phyloP scores from a whole-genome alignment of 2,888 invertebrate genomes.

The Drosophila suboccidentalis region DNA sequence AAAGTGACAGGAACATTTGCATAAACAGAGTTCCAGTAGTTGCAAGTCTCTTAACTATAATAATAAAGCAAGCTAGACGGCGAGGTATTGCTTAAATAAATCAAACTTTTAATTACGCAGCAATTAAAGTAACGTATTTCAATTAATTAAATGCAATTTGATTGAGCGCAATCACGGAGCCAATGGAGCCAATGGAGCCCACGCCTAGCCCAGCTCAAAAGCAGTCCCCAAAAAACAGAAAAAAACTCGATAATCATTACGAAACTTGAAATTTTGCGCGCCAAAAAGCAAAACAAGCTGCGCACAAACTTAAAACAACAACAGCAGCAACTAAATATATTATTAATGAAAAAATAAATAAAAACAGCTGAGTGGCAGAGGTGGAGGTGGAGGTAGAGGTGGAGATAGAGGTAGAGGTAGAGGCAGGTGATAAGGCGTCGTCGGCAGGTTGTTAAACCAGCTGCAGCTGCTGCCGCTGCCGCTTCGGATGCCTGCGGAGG shows the following conservation, averaged over 20 bases:
- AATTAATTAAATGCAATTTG: constrained; percentile 77
- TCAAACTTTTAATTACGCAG: constrained; percentile 78
- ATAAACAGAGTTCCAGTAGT: constrained; percentile 39
- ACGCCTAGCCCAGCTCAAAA: constrained; percentile 36
- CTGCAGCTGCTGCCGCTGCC: constrained; percentile 45
- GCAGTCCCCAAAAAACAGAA: constrained; percentile 3
- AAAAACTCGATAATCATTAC: constrained; percentile 51
- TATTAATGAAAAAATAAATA: constrained; percentile 37
- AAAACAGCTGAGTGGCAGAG: constrained; percentile 38
- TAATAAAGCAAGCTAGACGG: background rate
- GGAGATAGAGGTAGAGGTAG: constrained; percentile 38
- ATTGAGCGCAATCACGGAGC: constrained; percentile 45
- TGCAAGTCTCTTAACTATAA: constrained; percentile 4
- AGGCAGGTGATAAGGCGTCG: constrained; percentile 64
- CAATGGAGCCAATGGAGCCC: constrained; percentile 37
- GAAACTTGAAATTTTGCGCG: constrained; percentile 60
- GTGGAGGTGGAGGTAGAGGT: background rate
- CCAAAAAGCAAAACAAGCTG: constrained; percentile 53
- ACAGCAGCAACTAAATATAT: constrained; percentile 45
- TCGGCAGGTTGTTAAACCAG: constrained; percentile 72
- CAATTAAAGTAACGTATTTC: constrained; percentile 80
- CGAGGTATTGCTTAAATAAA: constrained; percentile 55
- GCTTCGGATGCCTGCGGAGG: constrained; percentile 34
- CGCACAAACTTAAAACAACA: constrained; percentile 25
- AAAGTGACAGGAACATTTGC: constrained; percentile 50